phyloP scores from a whole-genome alignment of 2,797 vertebrate species.

The Pseudochaenichthys georgianus region DNA sequence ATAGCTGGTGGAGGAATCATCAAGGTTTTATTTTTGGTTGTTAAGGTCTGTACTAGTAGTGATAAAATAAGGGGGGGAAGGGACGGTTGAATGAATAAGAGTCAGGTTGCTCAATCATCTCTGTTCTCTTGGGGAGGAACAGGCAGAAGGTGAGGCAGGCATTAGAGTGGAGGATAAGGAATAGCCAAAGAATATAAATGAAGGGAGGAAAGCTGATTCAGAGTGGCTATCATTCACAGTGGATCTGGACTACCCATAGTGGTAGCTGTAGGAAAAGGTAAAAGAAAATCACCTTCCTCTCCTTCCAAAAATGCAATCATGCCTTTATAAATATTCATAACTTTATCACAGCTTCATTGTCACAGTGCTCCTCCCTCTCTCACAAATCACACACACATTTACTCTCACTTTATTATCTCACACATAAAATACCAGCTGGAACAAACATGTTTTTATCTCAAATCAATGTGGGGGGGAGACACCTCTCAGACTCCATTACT shows the following conservation, averaged over 20 bases:
- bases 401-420: constrained; percentile 18
- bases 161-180: neutral
- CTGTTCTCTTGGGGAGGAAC: constrained; percentile 20
- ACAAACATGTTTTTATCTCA: constrained; percentile 19
- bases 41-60: constrained; percentile 9
- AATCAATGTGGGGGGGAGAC: constrained; percentile 20
- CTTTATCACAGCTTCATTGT: constrained; percentile 22
- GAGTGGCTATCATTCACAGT: constrained; percentile 3
- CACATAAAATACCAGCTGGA: constrained; percentile 7
- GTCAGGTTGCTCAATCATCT: constrained; percentile 38
- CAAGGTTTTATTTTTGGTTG: constrained; percentile 34
- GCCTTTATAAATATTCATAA: constrained; percentile 62
- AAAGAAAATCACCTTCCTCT: constrained; percentile 17
- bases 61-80: constrained; percentile 33
- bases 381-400: constrained; percentile 21
- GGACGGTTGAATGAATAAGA: constrained; percentile 10
- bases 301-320: constrained; percentile 44
- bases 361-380: neutral
- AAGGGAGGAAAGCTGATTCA: neutral
- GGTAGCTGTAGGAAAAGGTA: constrained; percentile 16
- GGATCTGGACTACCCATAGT: neutral
- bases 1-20: constrained; percentile 4
- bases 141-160: constrained; percentile 6
- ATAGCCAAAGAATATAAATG: neutral
- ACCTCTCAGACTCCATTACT: constrained; percentile 30